Evolutionary conservation across 2,888 invertebrate species (phyloP).

Genomic region (Sinotaia quadrata): DNA sequence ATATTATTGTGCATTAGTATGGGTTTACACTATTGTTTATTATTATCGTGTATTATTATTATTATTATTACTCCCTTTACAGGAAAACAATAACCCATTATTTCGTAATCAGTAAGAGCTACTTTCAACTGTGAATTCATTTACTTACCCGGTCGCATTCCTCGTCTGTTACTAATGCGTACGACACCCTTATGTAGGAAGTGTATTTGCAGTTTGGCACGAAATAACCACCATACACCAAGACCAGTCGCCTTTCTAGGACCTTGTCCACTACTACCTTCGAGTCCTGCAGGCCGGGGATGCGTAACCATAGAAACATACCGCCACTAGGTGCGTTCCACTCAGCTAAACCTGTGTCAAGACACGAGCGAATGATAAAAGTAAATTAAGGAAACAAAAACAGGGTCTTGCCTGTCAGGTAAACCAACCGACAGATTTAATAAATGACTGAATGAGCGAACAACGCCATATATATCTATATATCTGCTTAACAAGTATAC

Average conservation of each 20-base stretch:
- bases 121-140: too few species aligned
- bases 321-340: constrained; percentile 82
- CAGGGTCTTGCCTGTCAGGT: not conserved
- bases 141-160: constrained; percentile 10
- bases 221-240: constrained; percentile 85
- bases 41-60: too few species aligned
- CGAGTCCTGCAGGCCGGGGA: constrained; percentile 80
- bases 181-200: not conserved
- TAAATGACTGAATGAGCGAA: too few species aligned
- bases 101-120: too few species aligned
- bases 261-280: constrained; percentile 82
- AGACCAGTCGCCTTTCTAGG: constrained; percentile 76
- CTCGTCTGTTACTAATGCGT: not conserved
- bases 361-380: not conserved
- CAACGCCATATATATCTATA: too few species aligned
- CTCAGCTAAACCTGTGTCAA: constrained; percentile 76
- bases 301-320: constrained; percentile 85
- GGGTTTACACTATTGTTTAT: too few species aligned
- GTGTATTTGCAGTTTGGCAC: constrained; percentile 58
- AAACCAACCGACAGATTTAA: not conserved
- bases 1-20: too few species aligned
- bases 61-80: too few species aligned
- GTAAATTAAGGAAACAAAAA: not conserved
- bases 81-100: too few species aligned
- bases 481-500: too few species aligned